These are phyloP conservation scores for Apodemus speciosus DNA, from an alignment of 2,113 vertebrate species.

Conservation along the genomic window DNA sequence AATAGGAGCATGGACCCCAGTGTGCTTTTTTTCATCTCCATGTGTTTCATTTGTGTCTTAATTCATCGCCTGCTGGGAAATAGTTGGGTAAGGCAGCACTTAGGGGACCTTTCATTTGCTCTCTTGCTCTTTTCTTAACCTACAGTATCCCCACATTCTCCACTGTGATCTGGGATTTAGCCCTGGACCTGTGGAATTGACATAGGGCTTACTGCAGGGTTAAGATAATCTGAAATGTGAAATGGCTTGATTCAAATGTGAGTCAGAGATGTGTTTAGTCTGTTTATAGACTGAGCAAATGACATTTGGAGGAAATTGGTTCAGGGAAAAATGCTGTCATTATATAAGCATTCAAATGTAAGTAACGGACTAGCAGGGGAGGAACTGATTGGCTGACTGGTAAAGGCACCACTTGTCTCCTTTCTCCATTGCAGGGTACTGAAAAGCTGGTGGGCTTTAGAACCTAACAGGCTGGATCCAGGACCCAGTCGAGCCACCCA, in stretches of 20 bases:
- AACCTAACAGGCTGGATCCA: not conserved
- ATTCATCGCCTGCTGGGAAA: constrained; percentile 50
- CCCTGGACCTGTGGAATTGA: constrained; percentile 40
- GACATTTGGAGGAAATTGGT: constrained; percentile 68
- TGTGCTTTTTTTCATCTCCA: constrained; percentile 47
- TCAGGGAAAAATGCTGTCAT: constrained; percentile 61
- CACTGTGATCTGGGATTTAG: constrained; percentile 53
- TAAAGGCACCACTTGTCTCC: not conserved
- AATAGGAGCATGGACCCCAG: constrained; percentile 50
- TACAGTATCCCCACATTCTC: constrained; percentile 60
- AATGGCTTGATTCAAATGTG: constrained; percentile 70
- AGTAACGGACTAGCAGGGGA: constrained; percentile 15
- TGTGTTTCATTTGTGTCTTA: constrained; percentile 68
- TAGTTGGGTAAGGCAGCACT: not conserved
- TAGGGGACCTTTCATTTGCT: constrained; percentile 36
- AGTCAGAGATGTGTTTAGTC: constrained; percentile 63
- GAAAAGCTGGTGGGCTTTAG: not conserved
- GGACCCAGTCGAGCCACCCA: not conserved
- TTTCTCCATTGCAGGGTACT: not conserved
- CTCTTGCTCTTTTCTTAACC: constrained; percentile 55
- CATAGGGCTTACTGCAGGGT: constrained; percentile 50
- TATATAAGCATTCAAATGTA: constrained; percentile 57
- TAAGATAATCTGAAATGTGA: constrained; percentile 69
- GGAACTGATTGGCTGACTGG: not conserved
- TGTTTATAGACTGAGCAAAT: constrained; percentile 67